phyloP scores from a whole-genome alignment of 2,797 vertebrate genomes.

The Sparidentex hasta region DNA sequence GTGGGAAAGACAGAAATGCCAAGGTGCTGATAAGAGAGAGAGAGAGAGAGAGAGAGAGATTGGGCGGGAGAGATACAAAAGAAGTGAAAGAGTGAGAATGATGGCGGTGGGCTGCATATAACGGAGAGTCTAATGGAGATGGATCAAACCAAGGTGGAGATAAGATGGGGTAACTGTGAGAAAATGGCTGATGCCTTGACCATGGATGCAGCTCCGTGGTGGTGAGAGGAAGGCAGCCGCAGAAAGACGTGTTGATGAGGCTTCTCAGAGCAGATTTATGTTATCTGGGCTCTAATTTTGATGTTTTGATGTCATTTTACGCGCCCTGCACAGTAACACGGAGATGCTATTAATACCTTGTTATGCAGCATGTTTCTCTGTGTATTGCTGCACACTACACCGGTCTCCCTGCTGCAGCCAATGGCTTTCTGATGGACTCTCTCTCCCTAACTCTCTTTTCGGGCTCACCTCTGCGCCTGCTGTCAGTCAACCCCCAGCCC shows the following conservation, averaged over 20 bases:
- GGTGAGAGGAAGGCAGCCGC: slow-evolving; percentile 6
- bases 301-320: slow-evolving; percentile 3
- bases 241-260: background rate
- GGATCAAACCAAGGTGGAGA: slow-evolving; percentile 78
- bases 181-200: slow-evolving; percentile 80
- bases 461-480: slow-evolving; percentile 58
- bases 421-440: slow-evolving; percentile 86
- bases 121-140: slow-evolving; percentile 80
- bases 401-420: slow-evolving; percentile 68
- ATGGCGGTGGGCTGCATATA: slow-evolving; percentile 55
- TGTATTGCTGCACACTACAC: slow-evolving; percentile 56
- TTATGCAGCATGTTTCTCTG: slow-evolving; percentile 40
- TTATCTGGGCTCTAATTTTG: background rate
- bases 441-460: slow-evolving; percentile 70
- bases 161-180: slow-evolving; percentile 80
- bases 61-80: slow-evolving; percentile 61
- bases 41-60: slow-evolving; percentile 64
- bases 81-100: slow-evolving; percentile 69
- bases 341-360: slow-evolving; percentile 6
- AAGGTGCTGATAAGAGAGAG: slow-evolving; percentile 70
- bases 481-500: slow-evolving; percentile 70
- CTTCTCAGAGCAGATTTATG: background rate
- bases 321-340: slow-evolving; percentile 22
- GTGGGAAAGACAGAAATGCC: slow-evolving; percentile 83
- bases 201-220: slow-evolving; percentile 30